These are phyloP conservation scores for Malurus elegans DNA, from an alignment of 2,113 vertebrate species.

Conservation along the genomic window DNA sequence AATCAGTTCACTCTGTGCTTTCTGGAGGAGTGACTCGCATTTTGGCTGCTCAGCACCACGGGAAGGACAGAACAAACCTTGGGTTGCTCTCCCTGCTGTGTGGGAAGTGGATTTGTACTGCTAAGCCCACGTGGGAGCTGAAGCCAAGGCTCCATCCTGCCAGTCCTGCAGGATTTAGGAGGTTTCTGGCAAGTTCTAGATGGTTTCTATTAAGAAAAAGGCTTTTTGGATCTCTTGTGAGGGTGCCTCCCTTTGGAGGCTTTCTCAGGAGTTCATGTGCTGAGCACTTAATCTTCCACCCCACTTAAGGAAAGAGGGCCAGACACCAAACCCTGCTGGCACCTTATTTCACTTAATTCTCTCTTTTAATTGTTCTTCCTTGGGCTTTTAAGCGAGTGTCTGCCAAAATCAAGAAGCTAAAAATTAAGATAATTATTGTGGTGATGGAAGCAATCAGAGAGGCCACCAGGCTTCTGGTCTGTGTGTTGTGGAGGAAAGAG, in stretches of 20 bases:
- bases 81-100: background rate
- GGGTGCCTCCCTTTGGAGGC: background rate
- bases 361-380: background rate
- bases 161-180: background rate
- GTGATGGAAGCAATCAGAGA: constrained; percentile 1
- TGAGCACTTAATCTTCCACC: background rate
- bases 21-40: background rate
- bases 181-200: background rate
- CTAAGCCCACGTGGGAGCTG: background rate
- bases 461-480: background rate
- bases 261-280: background rate
- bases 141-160: background rate
- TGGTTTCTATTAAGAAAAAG: constrained; percentile 11
- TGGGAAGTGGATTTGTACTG: background rate
- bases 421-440: background rate
- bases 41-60: background rate
- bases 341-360: constrained; percentile 11
- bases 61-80: background rate
- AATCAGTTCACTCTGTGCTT: background rate
- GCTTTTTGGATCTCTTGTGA: background rate
- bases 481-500: background rate
- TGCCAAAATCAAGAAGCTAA: constrained; percentile 22
- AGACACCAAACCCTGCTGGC: background rate
- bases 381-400: background rate
- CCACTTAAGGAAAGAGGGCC: background rate